Evolutionary conservation across 2,797 vertebrate species (phyloP).

Genomic region (Neosilurus mollespiculum): DNA sequence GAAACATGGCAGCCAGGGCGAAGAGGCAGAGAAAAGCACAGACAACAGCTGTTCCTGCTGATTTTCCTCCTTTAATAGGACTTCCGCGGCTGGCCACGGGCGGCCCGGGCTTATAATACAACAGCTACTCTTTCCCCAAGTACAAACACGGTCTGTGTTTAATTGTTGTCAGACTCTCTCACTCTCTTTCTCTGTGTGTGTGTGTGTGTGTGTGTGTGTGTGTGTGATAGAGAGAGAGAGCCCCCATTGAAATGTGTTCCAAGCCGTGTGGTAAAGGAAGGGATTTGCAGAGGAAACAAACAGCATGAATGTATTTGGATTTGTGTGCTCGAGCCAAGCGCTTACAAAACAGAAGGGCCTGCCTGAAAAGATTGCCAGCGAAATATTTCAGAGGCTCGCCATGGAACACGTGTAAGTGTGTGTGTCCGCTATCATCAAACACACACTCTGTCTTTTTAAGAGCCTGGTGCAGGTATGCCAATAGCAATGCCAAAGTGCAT

Average conservation of each 20-base stretch:
- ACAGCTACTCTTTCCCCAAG: constrained; percentile 68
- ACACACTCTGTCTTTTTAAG: constrained; percentile 37
- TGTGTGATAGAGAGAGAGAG: background rate
- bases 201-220: background rate
- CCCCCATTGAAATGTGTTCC: constrained; percentile 59
- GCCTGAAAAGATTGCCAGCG: constrained; percentile 27
- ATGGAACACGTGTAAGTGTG: constrained; percentile 20
- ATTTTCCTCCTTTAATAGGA: constrained; percentile 75
- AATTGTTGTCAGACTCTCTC: constrained; percentile 76
- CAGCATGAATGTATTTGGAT: constrained; percentile 62
- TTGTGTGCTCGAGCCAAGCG: constrained; percentile 22
- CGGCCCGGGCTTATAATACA: constrained; percentile 67
- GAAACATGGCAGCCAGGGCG: constrained; percentile 68
- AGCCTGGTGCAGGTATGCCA: constrained; percentile 21
- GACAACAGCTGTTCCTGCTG: constrained; percentile 77
- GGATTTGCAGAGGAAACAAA: constrained; percentile 62
- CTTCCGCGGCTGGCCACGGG: constrained; percentile 69
- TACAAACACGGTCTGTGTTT: constrained; percentile 72
- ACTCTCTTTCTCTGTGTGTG: constrained; percentile 15
- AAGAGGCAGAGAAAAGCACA: constrained; percentile 69
- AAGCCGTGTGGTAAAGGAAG: constrained; percentile 63
- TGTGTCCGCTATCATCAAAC: constrained; percentile 28
- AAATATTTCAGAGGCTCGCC: constrained; percentile 37
- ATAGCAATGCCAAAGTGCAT: constrained; percentile 31
- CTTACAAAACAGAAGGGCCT: constrained; percentile 32